Evolutionary conservation across 2,888 invertebrate species (phyloP), one percentile per base, ranked within the genome.

Genomic region (Drosophila testacea): DNA sequence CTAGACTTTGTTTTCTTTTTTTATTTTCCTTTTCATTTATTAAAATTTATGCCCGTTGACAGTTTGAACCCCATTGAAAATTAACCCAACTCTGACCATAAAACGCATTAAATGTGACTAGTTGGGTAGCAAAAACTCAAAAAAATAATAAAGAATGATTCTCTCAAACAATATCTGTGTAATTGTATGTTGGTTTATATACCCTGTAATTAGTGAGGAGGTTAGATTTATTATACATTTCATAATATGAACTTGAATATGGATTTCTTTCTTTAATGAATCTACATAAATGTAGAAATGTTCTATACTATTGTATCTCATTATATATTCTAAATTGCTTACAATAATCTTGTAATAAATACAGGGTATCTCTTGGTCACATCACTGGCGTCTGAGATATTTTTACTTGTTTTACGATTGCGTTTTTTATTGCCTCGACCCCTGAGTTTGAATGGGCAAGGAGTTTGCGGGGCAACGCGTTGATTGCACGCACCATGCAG

Each of bases 401-500:
- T 64, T 4, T 44, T 70, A 69, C 69, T 63, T 66, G 50, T 72
- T 59, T 83, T 78, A 83, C 83, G 83, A 83, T 83, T 86, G 81
- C 73, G 70, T 87, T 86, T 88, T 83, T 83, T 88, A 88, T 88
- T 77, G 78, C 73, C 59, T 75, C 71, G 55, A 84, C 69, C 75
- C 63, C 79, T 48, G 69, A 55, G 47, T 48, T 16, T 11, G 10
- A 39, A 48, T 44, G 50, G 67, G 52, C 28, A 27, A 42, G 50
- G 50, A 36, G 52, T 28, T 7, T 46, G 55, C 22, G 38, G 61
- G 74, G 51, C 36, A 38, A 48, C 46, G 68, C 78, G 84, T 87
- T 84, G 83, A 84, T 84, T 84, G 87, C 89, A 71, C 67, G 78
- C 76, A 87, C 81, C 83, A 89, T 85, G 90, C 89, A 89, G 90